Evolutionary conservation across 2,113 vertebrate genomes (phyloP), one percentile per base, ranked within the genome.

Genomic region (Choloepus hoffmanni): DNA sequence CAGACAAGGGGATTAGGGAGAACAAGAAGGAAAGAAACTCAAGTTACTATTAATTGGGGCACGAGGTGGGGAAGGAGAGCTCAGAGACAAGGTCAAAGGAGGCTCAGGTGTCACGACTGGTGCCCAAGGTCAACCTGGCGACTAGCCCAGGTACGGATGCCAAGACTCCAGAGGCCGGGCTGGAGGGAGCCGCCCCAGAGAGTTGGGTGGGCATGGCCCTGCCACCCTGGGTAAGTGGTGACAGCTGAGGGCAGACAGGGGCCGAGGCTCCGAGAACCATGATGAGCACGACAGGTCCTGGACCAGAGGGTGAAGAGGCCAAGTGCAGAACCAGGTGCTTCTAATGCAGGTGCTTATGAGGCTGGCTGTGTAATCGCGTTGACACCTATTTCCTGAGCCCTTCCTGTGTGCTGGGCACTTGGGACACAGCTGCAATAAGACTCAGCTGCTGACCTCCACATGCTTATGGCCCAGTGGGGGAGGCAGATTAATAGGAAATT

Each of bases 371-470:
- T 15, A 9, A 40, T 36, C 43, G 13, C 9, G 0, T 0, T 2
- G 19, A 30, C 2, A 14, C 21, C 14, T 7, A 1, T 15, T 0
- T 70, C 26, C 62, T 2, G 19, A 62, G 73, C 13, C 1, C 50
- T 45, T 26, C 26, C 1, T 26, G 1, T 4, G 3, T 14, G 70
- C 63, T 2, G 16, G 40, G 36, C 14, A 30, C 10, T 21, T 8
- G 76, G 63, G 53, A 10, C 60, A 58, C n/a, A 0, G 6, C 6
- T 4, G 67, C 21, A 11, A 30, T 14, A 9, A 23, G 60, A 76
- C 48, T n/a, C 0, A 40, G 72, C 3, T 28, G 16, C 36, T 3
- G 72, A 40, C 26, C 45, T 16, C 78, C 0, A 0, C 72, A 65
- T 18, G 33, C 18, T 7, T 21, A 60, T 14, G 16, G 67, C 11